A percentile compares a stretch with the other conserved stretches of the same genome.
Conservation (phyloP, 2,888 invertebrate species). For the Stomorhina lunata region DNA sequence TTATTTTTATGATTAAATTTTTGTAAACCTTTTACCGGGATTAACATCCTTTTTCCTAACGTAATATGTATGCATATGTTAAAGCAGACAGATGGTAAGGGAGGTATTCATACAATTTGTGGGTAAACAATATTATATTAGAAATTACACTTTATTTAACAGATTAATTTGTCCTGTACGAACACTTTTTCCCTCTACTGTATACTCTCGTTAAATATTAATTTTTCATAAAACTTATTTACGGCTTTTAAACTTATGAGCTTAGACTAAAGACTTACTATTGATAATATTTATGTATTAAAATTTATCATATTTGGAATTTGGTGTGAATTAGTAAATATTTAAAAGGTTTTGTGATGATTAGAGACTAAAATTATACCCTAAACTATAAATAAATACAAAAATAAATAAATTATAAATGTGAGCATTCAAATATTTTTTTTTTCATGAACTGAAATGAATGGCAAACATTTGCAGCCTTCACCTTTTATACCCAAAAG, state of each 20-base stretch:
- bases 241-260: conserved; percentile 18
- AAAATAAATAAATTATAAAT: no score
- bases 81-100: no score
- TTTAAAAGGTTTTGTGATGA: background rate
- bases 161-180: no score
- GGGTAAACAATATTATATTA: no score
- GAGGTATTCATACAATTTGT: no score
- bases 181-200: no score
- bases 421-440: no score
- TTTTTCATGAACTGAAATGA: background rate
- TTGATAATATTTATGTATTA: no score
- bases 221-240: conserved; percentile 24
- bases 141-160: no score
- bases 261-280: conserved; percentile 19
- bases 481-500: conserved; percentile 17
- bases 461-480: background rate
- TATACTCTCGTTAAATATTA: no score
- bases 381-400: background rate
- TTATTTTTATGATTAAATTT: background rate
- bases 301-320: background rate
- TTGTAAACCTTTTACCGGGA: background rate
- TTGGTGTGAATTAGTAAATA: background rate
- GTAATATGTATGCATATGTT: no score
- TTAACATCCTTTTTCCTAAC: background rate
- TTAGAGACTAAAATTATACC: background rate